Evolutionary conservation across 2,113 vertebrate species (phyloP).

Genomic region (Columba livia): DNA sequence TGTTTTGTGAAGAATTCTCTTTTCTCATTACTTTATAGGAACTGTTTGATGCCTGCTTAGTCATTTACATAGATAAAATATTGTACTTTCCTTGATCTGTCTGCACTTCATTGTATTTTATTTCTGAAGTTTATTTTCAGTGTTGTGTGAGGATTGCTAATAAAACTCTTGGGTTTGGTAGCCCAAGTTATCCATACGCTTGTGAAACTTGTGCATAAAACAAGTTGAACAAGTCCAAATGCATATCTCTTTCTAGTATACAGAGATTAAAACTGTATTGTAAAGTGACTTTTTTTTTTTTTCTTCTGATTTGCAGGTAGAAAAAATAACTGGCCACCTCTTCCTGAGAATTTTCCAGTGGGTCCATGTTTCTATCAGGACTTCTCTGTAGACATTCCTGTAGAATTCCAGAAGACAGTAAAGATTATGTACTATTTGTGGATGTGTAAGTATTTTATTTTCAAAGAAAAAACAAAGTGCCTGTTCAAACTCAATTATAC

Average conservation of each 20-base stretch:
- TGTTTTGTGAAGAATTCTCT: too few species aligned
- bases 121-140: not conserved
- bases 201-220: not conserved
- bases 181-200: not conserved
- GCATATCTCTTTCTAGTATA: not conserved
- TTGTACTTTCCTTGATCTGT: not conserved
- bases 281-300: not conserved
- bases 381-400: conserved; percentile 91
- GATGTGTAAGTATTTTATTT: conserved; percentile 87
- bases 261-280: not conserved
- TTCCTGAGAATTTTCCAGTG: conserved; percentile 87
- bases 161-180: not conserved
- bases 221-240: not conserved
- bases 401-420: conserved; percentile 94
- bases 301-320: conserved; percentile 77
- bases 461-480: not conserved
- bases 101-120: not conserved
- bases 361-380: conserved; percentile 94
- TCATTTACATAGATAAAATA: not conserved
- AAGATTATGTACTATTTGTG: conserved; percentile 96
- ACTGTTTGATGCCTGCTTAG: not conserved
- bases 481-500: not conserved
- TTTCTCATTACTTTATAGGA: too few species aligned
- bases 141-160: not conserved
- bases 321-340: conserved; percentile 95